A percentile compares a stretch with the other conserved stretches of the same genome.
Conservation (phyloP, 1,140 invertebrate species). For the Chlorops oryzae region DNA sequence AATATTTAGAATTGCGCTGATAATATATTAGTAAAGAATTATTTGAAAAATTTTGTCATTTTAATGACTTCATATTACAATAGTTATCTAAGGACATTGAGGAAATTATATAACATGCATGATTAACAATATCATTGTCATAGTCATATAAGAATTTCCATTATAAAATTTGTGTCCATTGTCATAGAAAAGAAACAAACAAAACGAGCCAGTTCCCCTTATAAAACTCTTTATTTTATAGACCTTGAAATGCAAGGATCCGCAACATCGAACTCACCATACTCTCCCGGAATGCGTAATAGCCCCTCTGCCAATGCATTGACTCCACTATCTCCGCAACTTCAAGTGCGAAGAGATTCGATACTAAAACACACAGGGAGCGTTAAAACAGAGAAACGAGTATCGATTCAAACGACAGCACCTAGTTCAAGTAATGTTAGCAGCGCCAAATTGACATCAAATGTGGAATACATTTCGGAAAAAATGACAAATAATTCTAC, state of each 20-base stretch:
- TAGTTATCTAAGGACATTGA: no score
- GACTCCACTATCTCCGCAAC: conserved; percentile 17
- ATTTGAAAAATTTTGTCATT: no score
- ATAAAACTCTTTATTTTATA: conserved; percentile 15
- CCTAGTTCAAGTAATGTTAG: conserved; percentile 15
- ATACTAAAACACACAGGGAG: conserved; percentile 44
- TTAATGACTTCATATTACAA: no score
- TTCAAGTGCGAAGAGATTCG: conserved; percentile 36
- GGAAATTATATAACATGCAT: no score
- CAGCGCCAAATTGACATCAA: conserved; percentile 21
- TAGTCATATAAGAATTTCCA: no score
- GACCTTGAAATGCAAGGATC: conserved; percentile 20
- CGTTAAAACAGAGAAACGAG: conserved; percentile 39
- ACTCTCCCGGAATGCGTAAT: conserved; percentile 9
- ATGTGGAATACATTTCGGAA: conserved; percentile 42
- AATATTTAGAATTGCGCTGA: no score
- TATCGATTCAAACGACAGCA: conserved; percentile 38
- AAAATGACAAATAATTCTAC: conserved; percentile 8
- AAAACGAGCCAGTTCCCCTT: no score
- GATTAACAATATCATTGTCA: no score
- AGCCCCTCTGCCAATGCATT: conserved; percentile 14
- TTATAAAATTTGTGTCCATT: no score
- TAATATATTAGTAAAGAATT: no score
- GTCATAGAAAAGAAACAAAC: no score
- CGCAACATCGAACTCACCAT: no score